phyloP scores from a whole-genome alignment of 2,113 vertebrate species.

The Prunella fulvescens region DNA sequence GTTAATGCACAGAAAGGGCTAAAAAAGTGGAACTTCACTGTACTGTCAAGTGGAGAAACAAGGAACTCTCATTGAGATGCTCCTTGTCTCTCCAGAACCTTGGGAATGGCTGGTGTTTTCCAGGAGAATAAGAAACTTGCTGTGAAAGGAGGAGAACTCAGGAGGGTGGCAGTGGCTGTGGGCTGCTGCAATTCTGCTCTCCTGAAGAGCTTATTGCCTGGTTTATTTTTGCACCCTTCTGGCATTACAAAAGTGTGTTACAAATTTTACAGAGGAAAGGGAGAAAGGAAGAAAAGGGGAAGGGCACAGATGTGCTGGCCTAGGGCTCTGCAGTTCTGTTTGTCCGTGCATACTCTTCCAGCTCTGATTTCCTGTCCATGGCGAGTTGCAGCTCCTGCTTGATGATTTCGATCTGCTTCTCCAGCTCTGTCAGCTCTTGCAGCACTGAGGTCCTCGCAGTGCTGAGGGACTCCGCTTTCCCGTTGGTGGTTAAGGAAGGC shows the following conservation, averaged over 20 bases:
- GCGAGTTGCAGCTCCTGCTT: slow-evolving; percentile 92
- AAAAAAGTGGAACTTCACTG: slow-evolving; percentile 51
- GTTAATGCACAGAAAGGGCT: slow-evolving; percentile 71
- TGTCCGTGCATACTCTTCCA: slow-evolving; percentile 89
- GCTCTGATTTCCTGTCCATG: slow-evolving; percentile 89
- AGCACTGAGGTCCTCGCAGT: slow-evolving; percentile 75
- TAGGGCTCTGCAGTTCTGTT: slow-evolving; percentile 77
- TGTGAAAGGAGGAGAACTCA: slow-evolving; percentile 29
- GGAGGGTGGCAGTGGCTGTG: slow-evolving; percentile 7
- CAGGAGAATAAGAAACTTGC: background rate
- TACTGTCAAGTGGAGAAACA: slow-evolving; percentile 30
- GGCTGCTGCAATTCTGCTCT: slow-evolving; percentile 7
- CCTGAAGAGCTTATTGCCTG: background rate
- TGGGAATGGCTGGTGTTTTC: background rate
- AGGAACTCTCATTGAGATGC: background rate
- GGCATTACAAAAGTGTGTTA: slow-evolving; percentile 61
- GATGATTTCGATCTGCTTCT: slow-evolving; percentile 90
- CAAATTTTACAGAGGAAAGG: slow-evolving; percentile 31
- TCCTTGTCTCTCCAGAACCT: slow-evolving; percentile 1
- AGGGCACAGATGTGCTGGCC: background rate
- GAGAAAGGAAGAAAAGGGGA: background rate
- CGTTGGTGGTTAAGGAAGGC: slow-evolving; percentile 80
- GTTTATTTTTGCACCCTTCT: slow-evolving; percentile 18
- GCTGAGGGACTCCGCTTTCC: slow-evolving; percentile 83
- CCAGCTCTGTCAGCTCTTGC: slow-evolving; percentile 90